These are phyloP conservation scores for Edolisoma coerulescens DNA, from an alignment of 2,113 vertebrate species.

Conservation along the genomic window DNA sequence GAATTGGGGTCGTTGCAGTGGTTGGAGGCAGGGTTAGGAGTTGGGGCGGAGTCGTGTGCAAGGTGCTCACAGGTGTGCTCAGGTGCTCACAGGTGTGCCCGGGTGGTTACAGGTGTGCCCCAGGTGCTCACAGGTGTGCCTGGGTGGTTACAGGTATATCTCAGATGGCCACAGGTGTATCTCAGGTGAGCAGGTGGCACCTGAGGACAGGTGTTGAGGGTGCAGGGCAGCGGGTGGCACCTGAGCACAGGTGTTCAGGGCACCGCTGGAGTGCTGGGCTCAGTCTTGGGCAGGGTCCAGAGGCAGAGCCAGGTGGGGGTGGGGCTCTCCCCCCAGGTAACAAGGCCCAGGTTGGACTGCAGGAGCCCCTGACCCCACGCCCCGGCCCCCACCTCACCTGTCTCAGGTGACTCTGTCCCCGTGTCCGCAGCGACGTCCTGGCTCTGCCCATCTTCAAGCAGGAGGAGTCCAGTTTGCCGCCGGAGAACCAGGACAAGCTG, in stretches of 20 bases:
- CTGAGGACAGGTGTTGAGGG: not conserved
- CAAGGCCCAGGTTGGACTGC: not conserved
- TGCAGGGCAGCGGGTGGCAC: not conserved
- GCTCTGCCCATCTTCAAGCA: conserved; percentile 98
- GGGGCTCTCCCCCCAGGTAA: not conserved
- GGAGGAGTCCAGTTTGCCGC: conserved; percentile 91
- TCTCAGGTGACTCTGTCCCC: not conserved
- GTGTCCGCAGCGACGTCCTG: conserved; percentile 83
- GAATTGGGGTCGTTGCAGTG: not conserved
- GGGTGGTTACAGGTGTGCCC: not conserved
- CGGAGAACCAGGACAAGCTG: conserved; percentile 89
- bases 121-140: not conserved
- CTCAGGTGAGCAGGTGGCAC: not conserved
- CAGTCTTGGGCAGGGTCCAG: no score
- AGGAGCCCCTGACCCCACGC: fast-evolving
- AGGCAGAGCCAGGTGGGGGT: not conserved
- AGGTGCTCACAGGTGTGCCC: no score
- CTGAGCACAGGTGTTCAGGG: not conserved
- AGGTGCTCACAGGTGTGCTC: not conserved
- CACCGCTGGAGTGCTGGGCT: not conserved
- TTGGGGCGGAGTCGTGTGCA: not conserved
- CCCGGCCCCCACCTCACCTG: not conserved
- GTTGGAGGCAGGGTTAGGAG: not conserved
- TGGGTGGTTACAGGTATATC: not conserved
- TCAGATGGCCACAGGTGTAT: not conserved